These are phyloP conservation scores for Benitochromis conjunctus DNA, from an alignment of 2,113 vertebrate genomes.

Conservation along the genomic window DNA sequence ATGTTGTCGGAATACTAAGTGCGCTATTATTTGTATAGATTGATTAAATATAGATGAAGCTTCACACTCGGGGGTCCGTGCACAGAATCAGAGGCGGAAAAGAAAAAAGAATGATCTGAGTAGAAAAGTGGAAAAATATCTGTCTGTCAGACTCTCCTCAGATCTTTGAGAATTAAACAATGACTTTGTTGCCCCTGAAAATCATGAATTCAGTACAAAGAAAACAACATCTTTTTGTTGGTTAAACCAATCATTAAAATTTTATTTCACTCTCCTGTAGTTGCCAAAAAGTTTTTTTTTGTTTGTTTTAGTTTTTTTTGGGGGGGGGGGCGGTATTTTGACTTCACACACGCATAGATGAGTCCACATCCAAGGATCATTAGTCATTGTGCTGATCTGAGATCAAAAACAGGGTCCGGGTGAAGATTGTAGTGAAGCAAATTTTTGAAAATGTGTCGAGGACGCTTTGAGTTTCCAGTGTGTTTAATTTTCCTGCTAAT, in stretches of 20 bases:
- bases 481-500: not conserved
- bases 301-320: not conserved
- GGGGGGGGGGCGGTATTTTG: too few species aligned
- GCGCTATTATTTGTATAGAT: not conserved
- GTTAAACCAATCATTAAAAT: not conserved
- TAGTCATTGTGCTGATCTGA: not conserved
- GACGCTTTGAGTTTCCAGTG: not conserved
- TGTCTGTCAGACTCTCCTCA: not conserved
- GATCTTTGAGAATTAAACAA: not conserved
- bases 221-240: not conserved
- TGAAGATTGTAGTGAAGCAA: not conserved
- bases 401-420: not conserved
- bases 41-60: not conserved
- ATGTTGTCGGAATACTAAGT: not conserved
- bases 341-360: not conserved
- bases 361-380: not conserved
- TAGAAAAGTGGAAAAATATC: not conserved
- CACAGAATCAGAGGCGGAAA: not conserved
- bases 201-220: not conserved
- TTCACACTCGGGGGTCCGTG: not conserved
- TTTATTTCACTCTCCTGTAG: not conserved
- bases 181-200: not conserved
- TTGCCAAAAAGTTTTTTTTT: not conserved
- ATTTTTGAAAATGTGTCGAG: not conserved
- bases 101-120: not conserved